Evolutionary conservation across 1,140 invertebrate species (phyloP).

Genomic region (Pogonomyrmex barbatus): DNA sequence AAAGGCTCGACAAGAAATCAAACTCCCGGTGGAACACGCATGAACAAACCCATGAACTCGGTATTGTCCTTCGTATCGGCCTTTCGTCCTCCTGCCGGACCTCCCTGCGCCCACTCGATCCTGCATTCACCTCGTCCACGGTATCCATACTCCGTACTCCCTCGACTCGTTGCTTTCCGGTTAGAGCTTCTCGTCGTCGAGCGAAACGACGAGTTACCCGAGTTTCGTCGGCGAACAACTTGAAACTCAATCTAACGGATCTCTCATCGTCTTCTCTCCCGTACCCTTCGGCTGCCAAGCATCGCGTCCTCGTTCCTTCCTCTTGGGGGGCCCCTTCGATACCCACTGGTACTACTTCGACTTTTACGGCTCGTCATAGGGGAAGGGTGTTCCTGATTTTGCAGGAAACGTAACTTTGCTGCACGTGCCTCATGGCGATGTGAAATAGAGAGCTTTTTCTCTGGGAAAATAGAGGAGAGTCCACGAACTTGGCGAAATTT

Average conservation of each 20-base stretch:
- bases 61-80: slow-evolving; percentile 69
- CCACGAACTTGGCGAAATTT: not conserved
- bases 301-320: slow-evolving; percentile 38
- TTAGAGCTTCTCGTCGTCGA: slow-evolving; percentile 44
- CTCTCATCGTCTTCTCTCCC: slow-evolving; percentile 47
- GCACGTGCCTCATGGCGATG: slow-evolving; percentile 35
- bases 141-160: slow-evolving; percentile 53
- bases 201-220: slow-evolving; percentile 49
- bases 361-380: slow-evolving; percentile 49
- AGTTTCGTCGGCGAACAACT: slow-evolving; percentile 80
- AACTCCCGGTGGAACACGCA: slow-evolving; percentile 71
- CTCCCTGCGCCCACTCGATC: slow-evolving; percentile 13
- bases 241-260: slow-evolving; percentile 79
- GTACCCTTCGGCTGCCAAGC: not conserved
- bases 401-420: slow-evolving; percentile 38
- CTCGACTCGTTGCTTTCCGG: slow-evolving; percentile 71
- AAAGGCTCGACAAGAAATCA: slow-evolving; percentile 56
- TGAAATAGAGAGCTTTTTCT: slow-evolving; percentile 21
- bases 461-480: not conserved
- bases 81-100: slow-evolving; percentile 39
- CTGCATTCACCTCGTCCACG: slow-evolving; percentile 5
- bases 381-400: slow-evolving; percentile 31
- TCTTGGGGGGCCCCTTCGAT: not conserved
- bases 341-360: slow-evolving; percentile 17
- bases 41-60: slow-evolving; percentile 69